phyloP scores from a whole-genome alignment of 2,797 vertebrate genomes.

The Martes flavigula region DNA sequence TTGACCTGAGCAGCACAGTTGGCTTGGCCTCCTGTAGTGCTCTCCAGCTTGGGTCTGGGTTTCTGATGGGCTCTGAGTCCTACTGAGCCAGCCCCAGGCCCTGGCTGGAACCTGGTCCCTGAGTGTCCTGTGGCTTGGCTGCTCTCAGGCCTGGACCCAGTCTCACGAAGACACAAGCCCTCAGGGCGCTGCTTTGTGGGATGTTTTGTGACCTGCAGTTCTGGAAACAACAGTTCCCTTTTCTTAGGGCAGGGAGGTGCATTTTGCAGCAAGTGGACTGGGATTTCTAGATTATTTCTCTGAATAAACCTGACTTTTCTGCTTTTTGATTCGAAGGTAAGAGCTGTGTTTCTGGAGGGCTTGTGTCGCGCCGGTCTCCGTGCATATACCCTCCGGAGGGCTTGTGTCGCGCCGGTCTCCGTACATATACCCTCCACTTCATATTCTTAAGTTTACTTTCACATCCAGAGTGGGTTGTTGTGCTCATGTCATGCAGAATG shows the following conservation, averaged over 20 bases:
- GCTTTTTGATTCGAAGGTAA: neutral
- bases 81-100: neutral
- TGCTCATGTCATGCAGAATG: neutral
- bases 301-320: neutral
- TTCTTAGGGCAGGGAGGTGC: too few relatives aligned
- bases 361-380: fast-evolving
- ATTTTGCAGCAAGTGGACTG: neutral
- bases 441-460: neutral
- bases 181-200: too few relatives aligned
- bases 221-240: fast-evolving
- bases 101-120: neutral
- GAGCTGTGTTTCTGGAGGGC: neutral
- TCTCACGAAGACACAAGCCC: fast-evolving
- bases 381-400: too few relatives aligned
- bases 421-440: too few relatives aligned
- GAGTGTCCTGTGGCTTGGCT: fast-evolving
- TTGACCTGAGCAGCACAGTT: neutral
- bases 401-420: fast-evolving
- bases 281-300: neutral
- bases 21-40: neutral
- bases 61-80: neutral
- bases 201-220: fast-evolving
- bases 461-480: fast-evolving
- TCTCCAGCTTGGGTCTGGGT: neutral
- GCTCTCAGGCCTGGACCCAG: neutral